phyloP scores from a whole-genome alignment of 2,113 vertebrate genomes.

The Paralichthys olivaceus region DNA sequence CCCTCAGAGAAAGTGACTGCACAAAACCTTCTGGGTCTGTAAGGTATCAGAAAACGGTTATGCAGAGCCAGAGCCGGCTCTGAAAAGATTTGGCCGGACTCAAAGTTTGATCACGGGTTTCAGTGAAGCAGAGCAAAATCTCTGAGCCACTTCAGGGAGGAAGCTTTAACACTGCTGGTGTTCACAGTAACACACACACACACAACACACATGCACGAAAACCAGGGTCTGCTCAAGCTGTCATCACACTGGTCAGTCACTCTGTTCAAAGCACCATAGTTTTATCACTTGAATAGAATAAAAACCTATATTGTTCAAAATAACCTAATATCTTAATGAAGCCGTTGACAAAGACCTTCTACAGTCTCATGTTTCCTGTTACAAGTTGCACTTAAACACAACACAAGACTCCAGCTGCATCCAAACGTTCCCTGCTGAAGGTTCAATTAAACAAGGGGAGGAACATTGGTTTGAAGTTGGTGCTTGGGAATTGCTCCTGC shows the following conservation, averaged over 20 bases:
- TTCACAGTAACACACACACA: background rate
- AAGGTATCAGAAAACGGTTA: slow-evolving; percentile 13
- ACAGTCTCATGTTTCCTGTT: background rate
- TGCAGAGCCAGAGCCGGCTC: background rate
- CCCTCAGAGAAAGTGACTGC: slow-evolving; percentile 38
- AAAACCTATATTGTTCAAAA: too few species aligned
- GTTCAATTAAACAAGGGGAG: slow-evolving; percentile 14
- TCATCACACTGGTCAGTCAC: background rate
- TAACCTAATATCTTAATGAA: too few species aligned
- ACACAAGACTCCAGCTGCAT: background rate
- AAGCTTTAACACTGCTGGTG: background rate
- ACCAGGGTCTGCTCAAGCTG: background rate
- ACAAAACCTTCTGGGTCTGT: slow-evolving; percentile 38
- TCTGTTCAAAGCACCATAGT: background rate
- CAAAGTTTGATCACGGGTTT: slow-evolving; percentile 3
- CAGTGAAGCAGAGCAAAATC: slow-evolving; percentile 2
- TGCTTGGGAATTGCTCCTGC: slow-evolving; percentile 14
- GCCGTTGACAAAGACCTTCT: background rate
- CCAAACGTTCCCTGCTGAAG: slow-evolving; percentile 13
- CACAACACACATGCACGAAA: background rate
- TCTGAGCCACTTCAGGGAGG: background rate
- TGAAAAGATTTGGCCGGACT: background rate
- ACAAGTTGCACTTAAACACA: slow-evolving; percentile 8
- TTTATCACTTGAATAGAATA: too few species aligned
- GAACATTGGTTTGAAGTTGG: slow-evolving; percentile 21